Base-by-base conservation (phyloP, 2,113 vertebrate species). In the Cettia cetti region DNA sequence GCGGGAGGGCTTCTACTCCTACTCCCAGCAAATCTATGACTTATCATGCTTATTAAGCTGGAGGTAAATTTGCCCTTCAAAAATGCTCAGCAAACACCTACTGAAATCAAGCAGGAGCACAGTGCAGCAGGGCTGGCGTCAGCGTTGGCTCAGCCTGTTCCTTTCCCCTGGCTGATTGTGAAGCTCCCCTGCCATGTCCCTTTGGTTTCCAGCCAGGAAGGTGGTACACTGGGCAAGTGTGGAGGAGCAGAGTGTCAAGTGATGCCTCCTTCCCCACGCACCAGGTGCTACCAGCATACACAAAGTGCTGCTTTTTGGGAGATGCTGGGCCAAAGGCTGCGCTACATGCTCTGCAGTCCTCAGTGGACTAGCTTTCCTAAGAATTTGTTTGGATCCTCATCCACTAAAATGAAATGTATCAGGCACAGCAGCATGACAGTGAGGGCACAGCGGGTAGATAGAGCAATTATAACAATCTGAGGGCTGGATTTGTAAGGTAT, bases 51-150 rank as follows among this genome's bases (percentile, higher is more conserved):
- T 94, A 89, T 93, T 95, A 96, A 90, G 76, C 82, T 78, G 80
- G 95, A 96, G 93, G 93, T 84, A 97, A 93, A 92, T 92, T 95
- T 93, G 90, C 72, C 92, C 90, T 96, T 94, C 94, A 92, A 94
- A 95, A 72, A 83, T 30, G 57, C 3, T 3, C 77, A 76, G 86
- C 80, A 92, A 92, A 84, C 88, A 89, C 65, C 92, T 94, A 86
- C 69, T n/a, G 82, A 84, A 94, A 78, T 53, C 90, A 75, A 75
- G 76, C 85, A 74, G 87, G 78, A 82, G 75, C 37, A 14, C 35
- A 2, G 74, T 57, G 74, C 37, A 39, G 61, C 57, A 54, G 72
- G 63, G 47, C 71, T 69, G 72, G 71, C 5, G 5, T 61, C 89
- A 74, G 80, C 12, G 0, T 42, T 83, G 90, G 54, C 90, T 95